Evolutionary conservation across 2,113 vertebrate genomes (phyloP), one percentile per base, ranked within the genome.

Genomic region (Prolemur simus): DNA sequence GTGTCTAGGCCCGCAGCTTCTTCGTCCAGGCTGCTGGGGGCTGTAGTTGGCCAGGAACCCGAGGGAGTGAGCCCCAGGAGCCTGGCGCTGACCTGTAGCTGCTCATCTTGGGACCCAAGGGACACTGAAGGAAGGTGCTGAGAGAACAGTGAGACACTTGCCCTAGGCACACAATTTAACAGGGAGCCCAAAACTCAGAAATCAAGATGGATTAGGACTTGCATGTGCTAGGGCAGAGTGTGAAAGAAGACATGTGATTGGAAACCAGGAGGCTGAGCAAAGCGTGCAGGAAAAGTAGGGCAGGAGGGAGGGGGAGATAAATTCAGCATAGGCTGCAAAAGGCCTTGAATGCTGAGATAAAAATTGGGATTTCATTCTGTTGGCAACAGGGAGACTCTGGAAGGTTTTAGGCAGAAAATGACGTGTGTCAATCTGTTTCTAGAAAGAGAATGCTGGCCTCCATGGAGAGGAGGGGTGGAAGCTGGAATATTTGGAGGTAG

Each of bases 331-430:
- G 58, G 23, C 58, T 60, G 58, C 3, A 23, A 60, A 60, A 25
- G 58, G 21, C 58, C 58, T 8, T 25, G 23, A 60, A 69, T 23
- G 68, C 68, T 69, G 68, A 49, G 64, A 66, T 78, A 85, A 81
- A 87, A 80, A 20, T 34, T 6, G 42, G 87, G 71, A 14, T 60
- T 84, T 87, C 27, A 47, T 88, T 63, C 71, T 54, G 2, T 42
- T 49, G 86, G 63, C 80, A 83, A 1, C 54, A 39, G 27, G 56
- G 66, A 95, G 64, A 27, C 23, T 56, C 42, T 84, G 82, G 69
- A 84, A 96, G 56, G 32, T 87, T 80, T 84, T 45, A 63, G 87
- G 20, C 56, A 95, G 93, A 91, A 95, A 80, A 93, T 29, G 89
- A 10, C 77, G 56, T 39, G 8, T 96, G 88, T 95, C 34, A 0